Conservation (phyloP, 2,797 vertebrate genomes). For the Rhadinocentrus ornatus region DNA sequence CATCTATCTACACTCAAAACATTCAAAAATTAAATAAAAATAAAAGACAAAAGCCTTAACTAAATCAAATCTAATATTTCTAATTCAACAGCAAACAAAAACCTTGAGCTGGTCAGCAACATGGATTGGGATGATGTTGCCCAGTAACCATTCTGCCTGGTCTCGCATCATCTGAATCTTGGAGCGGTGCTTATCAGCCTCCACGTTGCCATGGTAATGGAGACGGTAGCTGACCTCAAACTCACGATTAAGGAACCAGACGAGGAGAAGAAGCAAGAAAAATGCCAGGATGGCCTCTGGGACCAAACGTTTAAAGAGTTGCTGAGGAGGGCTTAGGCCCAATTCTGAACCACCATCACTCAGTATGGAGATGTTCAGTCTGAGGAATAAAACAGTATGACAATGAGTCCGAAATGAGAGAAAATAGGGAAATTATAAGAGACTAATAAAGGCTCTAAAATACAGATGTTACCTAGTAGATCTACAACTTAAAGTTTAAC, state of each 20-base stretch:
- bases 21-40: not conserved
- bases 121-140: slow-evolving; percentile 98
- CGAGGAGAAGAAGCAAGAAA: slow-evolving; percentile 92
- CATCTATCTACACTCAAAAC: not conserved
- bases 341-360: slow-evolving; percentile 21
- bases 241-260: slow-evolving; percentile 98
- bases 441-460: not conserved
- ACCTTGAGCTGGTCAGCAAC: slow-evolving; percentile 97
- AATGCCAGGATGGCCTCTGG: slow-evolving; percentile 89
- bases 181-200: slow-evolving; percentile 94
- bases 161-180: slow-evolving; percentile 98
- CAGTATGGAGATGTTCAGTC: slow-evolving; percentile 59
- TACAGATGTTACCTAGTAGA: not conserved
- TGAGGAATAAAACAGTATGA: slow-evolving; percentile 18
- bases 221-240: slow-evolving; percentile 98
- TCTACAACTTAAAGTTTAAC: not conserved
- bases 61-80: slow-evolving; percentile 4
- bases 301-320: slow-evolving; percentile 83
- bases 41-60: too few species aligned
- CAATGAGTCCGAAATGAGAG: not conserved
- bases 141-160: slow-evolving; percentile 96
- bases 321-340: slow-evolving; percentile 21
- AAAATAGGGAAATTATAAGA: not conserved
- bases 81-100: slow-evolving; percentile 26
- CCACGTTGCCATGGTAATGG: slow-evolving; percentile 96